Evolutionary conservation across 37 sponge, comb jelly and placozoan species (phyloP).

Genomic region (Tethya wilhelma): DNA sequence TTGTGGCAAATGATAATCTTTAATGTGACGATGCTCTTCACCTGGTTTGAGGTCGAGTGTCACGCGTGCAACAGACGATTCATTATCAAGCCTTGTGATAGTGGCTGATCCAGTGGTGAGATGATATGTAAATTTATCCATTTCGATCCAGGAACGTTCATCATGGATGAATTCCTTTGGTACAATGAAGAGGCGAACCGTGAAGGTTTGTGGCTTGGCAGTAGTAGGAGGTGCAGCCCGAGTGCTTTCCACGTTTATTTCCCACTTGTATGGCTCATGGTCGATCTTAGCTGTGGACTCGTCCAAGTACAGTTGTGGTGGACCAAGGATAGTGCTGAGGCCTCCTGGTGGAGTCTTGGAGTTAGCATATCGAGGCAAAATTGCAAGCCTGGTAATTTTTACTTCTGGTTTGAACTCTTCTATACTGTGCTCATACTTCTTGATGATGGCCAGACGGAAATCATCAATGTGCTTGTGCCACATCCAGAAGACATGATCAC

Average conservation of each 20-base stretch:
- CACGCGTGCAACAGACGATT: constrained; percentile 7
- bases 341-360: constrained; percentile 12
- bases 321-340: neutral
- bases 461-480: constrained; percentile 20
- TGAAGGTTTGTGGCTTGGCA: constrained; percentile 9
- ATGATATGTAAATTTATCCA: constrained; percentile 17
- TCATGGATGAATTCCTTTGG: neutral
- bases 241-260: neutral
- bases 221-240: neutral
- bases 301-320: neutral
- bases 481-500: constrained; percentile 12
- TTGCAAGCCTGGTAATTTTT: neutral
- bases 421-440: constrained; percentile 9
- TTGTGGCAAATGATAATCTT: neutral
- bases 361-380: neutral
- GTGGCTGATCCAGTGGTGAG: neutral
- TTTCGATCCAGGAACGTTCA: constrained; percentile 15
- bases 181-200: constrained; percentile 11
- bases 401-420: neutral
- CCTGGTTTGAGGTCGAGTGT: too few species aligned
- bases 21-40: too few species aligned
- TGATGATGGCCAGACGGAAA: neutral
- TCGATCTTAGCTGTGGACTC: neutral
- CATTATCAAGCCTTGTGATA: neutral
- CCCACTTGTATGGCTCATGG: constrained; percentile 13